phyloP scores from a whole-genome alignment of 2,113 vertebrate genomes.

The Peucedramus taeniatus region DNA sequence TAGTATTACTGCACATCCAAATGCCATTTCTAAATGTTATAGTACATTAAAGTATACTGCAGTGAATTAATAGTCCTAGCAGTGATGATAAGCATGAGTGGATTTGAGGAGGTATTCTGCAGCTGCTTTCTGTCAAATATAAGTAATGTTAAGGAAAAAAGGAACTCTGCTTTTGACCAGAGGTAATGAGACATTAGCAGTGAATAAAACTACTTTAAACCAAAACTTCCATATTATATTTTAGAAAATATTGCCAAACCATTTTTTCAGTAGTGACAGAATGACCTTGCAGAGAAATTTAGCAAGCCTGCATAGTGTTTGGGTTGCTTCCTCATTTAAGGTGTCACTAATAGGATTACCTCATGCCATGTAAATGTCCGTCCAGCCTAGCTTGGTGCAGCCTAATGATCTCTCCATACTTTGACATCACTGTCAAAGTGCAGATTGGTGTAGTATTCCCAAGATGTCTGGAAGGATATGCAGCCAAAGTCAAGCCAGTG shows the following conservation, averaged over 20 bases:
- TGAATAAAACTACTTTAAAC: background rate
- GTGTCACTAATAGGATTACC: background rate
- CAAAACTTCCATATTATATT: background rate
- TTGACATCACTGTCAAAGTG: background rate
- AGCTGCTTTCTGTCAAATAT: slow-evolving; percentile 13
- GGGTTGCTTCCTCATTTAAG: background rate
- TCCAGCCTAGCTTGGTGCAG: background rate
- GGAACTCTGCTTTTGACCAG: background rate
- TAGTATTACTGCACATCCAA: slow-evolving; percentile 37
- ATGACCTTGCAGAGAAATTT: background rate
- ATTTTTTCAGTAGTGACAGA: background rate
- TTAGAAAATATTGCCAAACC: background rate
- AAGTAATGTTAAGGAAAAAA: slow-evolving; percentile 23
- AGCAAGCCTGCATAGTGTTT: background rate
- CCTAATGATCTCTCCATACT: background rate
- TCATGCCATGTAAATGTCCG: background rate
- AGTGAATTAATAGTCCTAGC: slow-evolving; percentile 45
- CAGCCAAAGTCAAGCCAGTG: background rate
- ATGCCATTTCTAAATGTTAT: slow-evolving; percentile 40
- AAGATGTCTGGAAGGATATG: too few relatives aligned
- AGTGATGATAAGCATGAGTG: slow-evolving; percentile 3
- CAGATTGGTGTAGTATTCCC: background rate
- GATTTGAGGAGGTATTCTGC: background rate
- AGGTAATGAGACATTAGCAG: background rate
- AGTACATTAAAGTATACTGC: slow-evolving; percentile 35